A percentile compares a stretch with the other conserved stretches of the same genome.
Conservation (phyloP, 2,113 vertebrate genomes). For the Vulpes lagopus region DNA sequence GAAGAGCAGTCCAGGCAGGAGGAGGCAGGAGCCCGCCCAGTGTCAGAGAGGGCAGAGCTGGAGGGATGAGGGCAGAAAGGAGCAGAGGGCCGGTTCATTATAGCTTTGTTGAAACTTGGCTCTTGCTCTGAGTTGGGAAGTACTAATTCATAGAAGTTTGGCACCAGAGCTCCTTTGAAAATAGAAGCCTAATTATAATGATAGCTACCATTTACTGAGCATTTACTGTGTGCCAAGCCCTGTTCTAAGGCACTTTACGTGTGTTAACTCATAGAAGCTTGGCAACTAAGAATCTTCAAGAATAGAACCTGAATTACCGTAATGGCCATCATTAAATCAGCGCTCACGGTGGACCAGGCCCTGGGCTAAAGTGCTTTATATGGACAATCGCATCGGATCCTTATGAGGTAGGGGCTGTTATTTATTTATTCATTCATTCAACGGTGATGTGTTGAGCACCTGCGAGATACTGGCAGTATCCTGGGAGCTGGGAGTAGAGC, state of each 20-base stretch:
- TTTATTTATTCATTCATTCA: not conserved
- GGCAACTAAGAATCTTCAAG: conserved; percentile 58
- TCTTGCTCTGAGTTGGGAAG: not conserved
- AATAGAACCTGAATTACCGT: conserved; percentile 43
- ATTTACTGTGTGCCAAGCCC: not conserved
- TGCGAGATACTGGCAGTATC: not conserved
- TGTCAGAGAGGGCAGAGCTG: not conserved
- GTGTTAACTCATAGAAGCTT: conserved; percentile 39
- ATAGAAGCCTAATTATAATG: conserved; percentile 58
- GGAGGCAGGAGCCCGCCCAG: not conserved
- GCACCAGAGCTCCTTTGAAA: conserved; percentile 45
- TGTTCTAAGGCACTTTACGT: not conserved
- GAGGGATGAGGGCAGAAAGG: not conserved
- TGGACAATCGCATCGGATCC: not conserved
- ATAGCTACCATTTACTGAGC: conserved; percentile 9
- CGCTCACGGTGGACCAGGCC: not conserved
- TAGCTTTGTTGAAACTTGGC: not conserved
- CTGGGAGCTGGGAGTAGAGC: not conserved
- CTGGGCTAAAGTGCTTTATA: not conserved
- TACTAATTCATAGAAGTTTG: conserved; percentile 12
- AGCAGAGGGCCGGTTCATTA: not conserved
- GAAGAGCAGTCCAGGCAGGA: rapidly evolving
- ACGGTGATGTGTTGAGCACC: not conserved
- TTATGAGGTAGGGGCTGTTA: not conserved
- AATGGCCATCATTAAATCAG: not conserved